These are phyloP conservation scores for Spondyliosoma cantharus DNA, from an alignment of 2,797 vertebrate genomes.

Conservation along the genomic window DNA sequence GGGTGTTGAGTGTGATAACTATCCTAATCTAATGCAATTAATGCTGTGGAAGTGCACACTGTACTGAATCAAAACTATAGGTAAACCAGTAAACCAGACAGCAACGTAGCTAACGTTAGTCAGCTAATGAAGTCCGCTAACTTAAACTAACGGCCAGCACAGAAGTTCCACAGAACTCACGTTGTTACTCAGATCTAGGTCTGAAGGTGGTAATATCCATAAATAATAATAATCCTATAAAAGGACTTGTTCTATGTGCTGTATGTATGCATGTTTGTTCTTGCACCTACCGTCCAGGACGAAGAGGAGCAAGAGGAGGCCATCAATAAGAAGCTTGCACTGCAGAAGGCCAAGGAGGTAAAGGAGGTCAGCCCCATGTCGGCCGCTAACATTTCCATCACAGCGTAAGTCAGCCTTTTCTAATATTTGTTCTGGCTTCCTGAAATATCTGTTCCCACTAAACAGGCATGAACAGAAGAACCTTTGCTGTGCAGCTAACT, in stretches of 20 bases:
- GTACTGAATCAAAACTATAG: not conserved
- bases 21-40: not conserved
- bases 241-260: not conserved
- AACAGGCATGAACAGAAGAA: not conserved
- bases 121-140: no score
- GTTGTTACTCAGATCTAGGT: not conserved
- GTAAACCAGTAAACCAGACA: not conserved
- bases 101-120: no score
- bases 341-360: conserved; percentile 97
- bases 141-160: no score
- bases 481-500: not conserved
- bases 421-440: not conserved
- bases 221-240: not conserved
- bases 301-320: conserved; percentile 98
- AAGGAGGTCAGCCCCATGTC: conserved; percentile 98
- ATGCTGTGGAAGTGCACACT: not conserved
- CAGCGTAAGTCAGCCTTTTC: conserved; percentile 88
- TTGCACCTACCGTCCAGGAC: conserved; percentile 81
- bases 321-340: conserved; percentile 94
- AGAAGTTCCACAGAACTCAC: not conserved
- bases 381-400: conserved; percentile 93
- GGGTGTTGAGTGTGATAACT: not conserved
- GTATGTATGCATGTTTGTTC: conserved; percentile 24
- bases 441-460: not conserved
- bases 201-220: not conserved